Evolutionary conservation across 2,888 invertebrate genomes (phyloP).

Genomic region (Yponomeuta malinellus): DNA sequence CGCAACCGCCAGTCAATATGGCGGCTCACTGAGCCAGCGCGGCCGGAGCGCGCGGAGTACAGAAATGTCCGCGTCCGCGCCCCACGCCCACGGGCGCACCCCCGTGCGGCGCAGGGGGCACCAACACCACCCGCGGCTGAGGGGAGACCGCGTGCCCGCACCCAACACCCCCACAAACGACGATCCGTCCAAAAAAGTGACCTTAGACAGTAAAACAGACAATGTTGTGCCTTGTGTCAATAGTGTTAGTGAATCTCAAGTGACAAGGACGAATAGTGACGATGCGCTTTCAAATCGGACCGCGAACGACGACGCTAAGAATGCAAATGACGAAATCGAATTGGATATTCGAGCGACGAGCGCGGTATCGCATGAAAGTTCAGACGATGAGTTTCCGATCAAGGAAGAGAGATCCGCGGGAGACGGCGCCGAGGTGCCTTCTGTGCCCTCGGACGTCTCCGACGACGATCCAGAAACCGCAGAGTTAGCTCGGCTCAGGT

Average conservation of each 20-base stretch:
- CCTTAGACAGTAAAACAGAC: constrained; percentile 62
- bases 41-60: constrained; percentile 46
- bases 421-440: constrained; percentile 61
- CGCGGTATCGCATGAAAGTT: constrained; percentile 50
- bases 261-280: constrained; percentile 75
- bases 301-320: constrained; percentile 50
- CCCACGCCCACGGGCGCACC: constrained; percentile 76
- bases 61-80: constrained; percentile 76
- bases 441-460: constrained; percentile 47
- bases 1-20: constrained; percentile 72
- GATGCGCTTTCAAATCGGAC: constrained; percentile 73
- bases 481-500: constrained; percentile 89
- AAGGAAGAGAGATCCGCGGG: constrained; percentile 63
- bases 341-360: constrained; percentile 50
- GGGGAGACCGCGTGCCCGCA: constrained; percentile 75
- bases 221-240: constrained; percentile 74
- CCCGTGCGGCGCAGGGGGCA: constrained; percentile 81
- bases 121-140: constrained; percentile 84
- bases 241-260: constrained; percentile 75
- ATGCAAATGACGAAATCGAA: constrained; percentile 59
- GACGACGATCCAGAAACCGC: constrained; percentile 87
- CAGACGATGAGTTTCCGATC: constrained; percentile 65
- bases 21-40: constrained; percentile 62
- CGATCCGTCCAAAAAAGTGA: constrained; percentile 58
- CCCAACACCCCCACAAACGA: constrained; percentile 44